Base-by-base conservation (phyloP, 1,140 invertebrate species). In the Ptiloglossa arizonensis region DNA sequence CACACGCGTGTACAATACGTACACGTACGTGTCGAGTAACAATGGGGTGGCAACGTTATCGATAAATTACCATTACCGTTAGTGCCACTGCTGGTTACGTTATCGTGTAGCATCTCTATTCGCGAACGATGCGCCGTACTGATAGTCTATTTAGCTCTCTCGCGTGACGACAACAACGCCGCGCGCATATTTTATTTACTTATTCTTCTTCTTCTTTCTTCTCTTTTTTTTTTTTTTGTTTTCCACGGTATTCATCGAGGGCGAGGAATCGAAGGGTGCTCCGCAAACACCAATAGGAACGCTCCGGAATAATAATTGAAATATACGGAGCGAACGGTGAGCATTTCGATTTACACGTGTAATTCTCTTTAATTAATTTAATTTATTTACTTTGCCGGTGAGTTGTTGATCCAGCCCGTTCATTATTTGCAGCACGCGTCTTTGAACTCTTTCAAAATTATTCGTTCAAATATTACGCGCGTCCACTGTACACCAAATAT, bases 31-130 rank as follows among this genome's bases (percentile, higher is more conserved):
- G 67, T 62, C 56, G 57, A 44, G 60, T 71, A 77, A 77, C 75
- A 77, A 77, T 77, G 68, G 75, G 75, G 67, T 71, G 57, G 67
- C 68, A 77, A 71, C 75, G 44, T 71, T 77, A 71, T 71, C 67
- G 67, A 71, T 70, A 77, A 77, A 77, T 77, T 77, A 77, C 67
- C 75, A 71, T 77, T 71, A 71, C 75, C 75, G 75, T 77, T 77
- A 77, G 56, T 77, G 67, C 68, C 68, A 77, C 75, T 77, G 57
- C 38, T 63, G 75, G 75, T 77, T 77, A 77, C 67, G 75, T 54
- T 71, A 77, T 77, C 75, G 48, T n/a, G 68, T 44, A 19, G 67
- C 68, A 77, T 77, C 75, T 71, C 68, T 62, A 77, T 71, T 71
- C 75, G 57, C 74, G 68, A 71, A 76, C 66, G 73, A 76, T 76